Conservation (phyloP, 2,797 vertebrate genomes). For the Poeciliopsis infans region DNA sequence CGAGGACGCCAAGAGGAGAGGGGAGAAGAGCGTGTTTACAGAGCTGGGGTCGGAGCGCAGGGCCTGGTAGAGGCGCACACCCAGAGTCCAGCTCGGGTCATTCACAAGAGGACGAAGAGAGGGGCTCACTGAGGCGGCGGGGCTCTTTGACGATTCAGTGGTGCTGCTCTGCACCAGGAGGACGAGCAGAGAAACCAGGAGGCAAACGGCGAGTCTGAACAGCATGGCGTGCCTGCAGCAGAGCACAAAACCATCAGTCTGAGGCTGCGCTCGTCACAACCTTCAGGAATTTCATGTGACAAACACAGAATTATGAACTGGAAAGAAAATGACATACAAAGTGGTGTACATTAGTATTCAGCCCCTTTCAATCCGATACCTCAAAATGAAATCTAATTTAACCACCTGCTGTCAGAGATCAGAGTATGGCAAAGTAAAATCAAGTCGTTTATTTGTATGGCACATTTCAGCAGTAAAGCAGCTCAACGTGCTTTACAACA, state of each 20-base stretch:
- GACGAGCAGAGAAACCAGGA: constrained; percentile 47
- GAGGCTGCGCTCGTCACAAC: not conserved
- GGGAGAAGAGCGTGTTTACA: constrained; percentile 70
- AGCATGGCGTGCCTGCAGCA: constrained; percentile 65
- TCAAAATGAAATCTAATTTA: not conserved
- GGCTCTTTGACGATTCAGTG: constrained; percentile 28
- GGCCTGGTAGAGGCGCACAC: constrained; percentile 66
- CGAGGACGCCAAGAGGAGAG: constrained; percentile 68
- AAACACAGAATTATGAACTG: not conserved
- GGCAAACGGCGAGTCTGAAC: constrained; percentile 32
- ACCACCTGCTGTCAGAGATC: not conserved
- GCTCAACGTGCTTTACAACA: too few species aligned
- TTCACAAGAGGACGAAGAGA: constrained; percentile 31
- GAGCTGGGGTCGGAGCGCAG: constrained; percentile 48
- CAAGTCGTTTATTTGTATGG: too few species aligned
- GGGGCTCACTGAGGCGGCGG: constrained; percentile 4
- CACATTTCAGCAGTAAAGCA: too few species aligned
- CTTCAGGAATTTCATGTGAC: not conserved
- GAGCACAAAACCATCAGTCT: constrained; percentile 1
- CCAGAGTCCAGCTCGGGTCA: constrained; percentile 75
- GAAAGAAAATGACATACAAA: not conserved
- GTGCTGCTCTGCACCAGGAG: constrained; percentile 45
- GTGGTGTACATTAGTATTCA: not conserved
- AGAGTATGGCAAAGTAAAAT: not conserved
- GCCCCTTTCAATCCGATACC: not conserved